phyloP scores from a whole-genome alignment of 1,140 invertebrate genomes.

The Kradibia gibbosae region DNA sequence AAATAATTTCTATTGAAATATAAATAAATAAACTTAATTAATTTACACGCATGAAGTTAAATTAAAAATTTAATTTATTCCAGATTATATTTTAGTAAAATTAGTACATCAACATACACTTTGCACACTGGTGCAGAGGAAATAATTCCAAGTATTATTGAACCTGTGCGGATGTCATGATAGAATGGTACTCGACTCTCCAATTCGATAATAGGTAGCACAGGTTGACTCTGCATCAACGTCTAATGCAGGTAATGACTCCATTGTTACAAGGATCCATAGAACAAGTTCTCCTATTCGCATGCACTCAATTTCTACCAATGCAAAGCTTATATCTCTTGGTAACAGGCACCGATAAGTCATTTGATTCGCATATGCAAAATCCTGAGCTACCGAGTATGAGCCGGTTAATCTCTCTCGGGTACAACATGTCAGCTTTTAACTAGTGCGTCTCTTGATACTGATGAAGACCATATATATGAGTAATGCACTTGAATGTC shows the following conservation, averaged over 20 bases:
- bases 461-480: constrained; percentile 19
- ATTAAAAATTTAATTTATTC: too few relatives aligned
- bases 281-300: constrained; percentile 44
- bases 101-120: background rate
- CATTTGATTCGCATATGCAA: constrained; percentile 28
- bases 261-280: constrained; percentile 57
- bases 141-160: constrained; percentile 26
- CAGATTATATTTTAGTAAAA: background rate
- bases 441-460: constrained; percentile 10
- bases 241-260: constrained; percentile 61
- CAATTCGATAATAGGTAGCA: background rate
- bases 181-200: constrained; percentile 22
- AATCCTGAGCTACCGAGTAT: constrained; percentile 19
- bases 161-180: background rate
- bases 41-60: too few relatives aligned
- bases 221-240: constrained; percentile 48
- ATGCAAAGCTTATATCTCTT: constrained; percentile 29
- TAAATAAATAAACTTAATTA: too few relatives aligned
- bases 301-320: constrained; percentile 22
- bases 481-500: background rate
- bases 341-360: constrained; percentile 37
- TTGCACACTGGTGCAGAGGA: background rate
- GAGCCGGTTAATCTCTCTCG: constrained; percentile 22
- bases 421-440: constrained; percentile 25
- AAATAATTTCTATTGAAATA: too few relatives aligned